Evolutionary conservation across 2,888 invertebrate species (phyloP), one percentile per base, ranked within the genome.

Genomic region (Brachyptera putata): DNA sequence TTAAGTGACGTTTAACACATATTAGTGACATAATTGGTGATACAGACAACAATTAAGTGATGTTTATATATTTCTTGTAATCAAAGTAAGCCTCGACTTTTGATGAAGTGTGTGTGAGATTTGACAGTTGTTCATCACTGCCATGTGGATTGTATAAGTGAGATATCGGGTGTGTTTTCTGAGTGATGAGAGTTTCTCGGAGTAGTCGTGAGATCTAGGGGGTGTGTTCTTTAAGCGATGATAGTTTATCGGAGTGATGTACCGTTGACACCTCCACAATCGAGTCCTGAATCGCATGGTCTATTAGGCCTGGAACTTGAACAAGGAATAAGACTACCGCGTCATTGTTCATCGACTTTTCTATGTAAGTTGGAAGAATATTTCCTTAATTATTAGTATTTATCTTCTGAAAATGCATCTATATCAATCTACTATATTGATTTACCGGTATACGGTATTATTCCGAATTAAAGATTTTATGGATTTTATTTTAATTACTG

Each of bases 251-350:
- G 57, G 60, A 71, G 59, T 69, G 70, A 65, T 67, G 69, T 57
- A 67, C 68, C 60, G 43, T 62, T 75, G 21, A 74, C 74, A 53
- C 73, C 74, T 30, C 74, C 75, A 1, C 74, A 75, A 57, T 74
- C 74, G 62, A 75, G 75, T 60, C 74, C 75, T 2, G 75, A 75
- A 65, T 71, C 73, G 5, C 72, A 69, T 46, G 57, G 57, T 7
- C 46, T 57, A 46, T 43, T 62, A n/a, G 36, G 26, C 21, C 16
- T 36, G 34, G 26, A 30, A 14, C n/a, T 56, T 13, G 16, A 71
- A 18, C 64, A 73, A 37, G 71, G 72, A 60, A 67, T 34, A 13
- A 16, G 70, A 69, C n/a, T 64, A 73, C 25, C 72, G 73, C 2
- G 67, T 13, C 72, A 71, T 63, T 67, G 74, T 13, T 75, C 75